Evolutionary conservation across 1,140 invertebrate genomes (phyloP).

Genomic region (Bombyx mandarina): DNA sequence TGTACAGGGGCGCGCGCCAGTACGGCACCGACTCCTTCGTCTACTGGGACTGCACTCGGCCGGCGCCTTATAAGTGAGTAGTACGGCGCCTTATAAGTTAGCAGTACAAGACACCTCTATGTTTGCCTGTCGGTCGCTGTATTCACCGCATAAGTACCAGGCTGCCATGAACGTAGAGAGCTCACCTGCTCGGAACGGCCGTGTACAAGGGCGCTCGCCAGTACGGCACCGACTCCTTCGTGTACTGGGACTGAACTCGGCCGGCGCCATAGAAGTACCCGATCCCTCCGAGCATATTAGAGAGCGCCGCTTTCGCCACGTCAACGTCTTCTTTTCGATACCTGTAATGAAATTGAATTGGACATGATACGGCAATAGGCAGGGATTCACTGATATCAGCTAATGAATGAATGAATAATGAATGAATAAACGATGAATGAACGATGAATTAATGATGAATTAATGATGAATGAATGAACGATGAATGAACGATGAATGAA

Average conservation of each 20-base stretch:
- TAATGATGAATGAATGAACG: too few relatives aligned
- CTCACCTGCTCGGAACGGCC: conserved; percentile 87
- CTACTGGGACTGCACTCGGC: conserved; percentile 86
- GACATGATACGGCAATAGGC: not conserved
- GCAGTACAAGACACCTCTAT: too few relatives aligned
- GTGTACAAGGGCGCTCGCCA: conserved; percentile 94
- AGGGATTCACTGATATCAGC: too few relatives aligned
- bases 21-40: conserved; percentile 91
- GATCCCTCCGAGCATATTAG: conserved; percentile 96
- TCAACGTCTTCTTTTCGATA: conserved; percentile 78
- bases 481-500: too few relatives aligned
- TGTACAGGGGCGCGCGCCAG: conserved; percentile 93
- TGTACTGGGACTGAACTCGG: conserved; percentile 86
- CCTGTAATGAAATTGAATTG: conserved; percentile 30
- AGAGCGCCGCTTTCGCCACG: conserved; percentile 91
- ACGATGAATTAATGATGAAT: too few relatives aligned
- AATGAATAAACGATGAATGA: too few relatives aligned
- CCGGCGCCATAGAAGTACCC: conserved; percentile 97
- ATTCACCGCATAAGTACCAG: too few relatives aligned
- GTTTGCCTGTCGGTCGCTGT: too few relatives aligned
- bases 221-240: conserved; percentile 89
- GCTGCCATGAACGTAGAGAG: not conserved
- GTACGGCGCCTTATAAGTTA: conserved; percentile 71
- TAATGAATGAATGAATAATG: too few relatives aligned
- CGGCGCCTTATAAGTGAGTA: conserved; percentile 74